Conservation (phyloP, 64 coral and sea anemone species). For the Acropora tenuis region DNA sequence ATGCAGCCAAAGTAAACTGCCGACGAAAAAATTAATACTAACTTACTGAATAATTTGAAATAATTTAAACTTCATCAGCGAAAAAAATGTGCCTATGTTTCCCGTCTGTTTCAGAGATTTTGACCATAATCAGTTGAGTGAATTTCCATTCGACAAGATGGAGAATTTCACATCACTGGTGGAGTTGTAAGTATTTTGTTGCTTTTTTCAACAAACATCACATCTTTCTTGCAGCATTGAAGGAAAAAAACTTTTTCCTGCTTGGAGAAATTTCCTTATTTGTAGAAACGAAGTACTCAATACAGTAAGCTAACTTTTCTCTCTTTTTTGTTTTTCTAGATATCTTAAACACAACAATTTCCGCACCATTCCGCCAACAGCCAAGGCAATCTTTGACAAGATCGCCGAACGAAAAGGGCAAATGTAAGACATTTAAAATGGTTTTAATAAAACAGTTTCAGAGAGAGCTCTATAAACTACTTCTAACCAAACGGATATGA, state of each 20-base stretch:
- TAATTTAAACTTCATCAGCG: too few species aligned
- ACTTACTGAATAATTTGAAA: too few species aligned
- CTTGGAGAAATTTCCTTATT: too few species aligned
- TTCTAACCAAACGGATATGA: not conserved
- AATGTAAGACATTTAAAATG: conserved; percentile 1
- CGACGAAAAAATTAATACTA: too few species aligned
- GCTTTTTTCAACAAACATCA: not conserved
- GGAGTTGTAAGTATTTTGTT: not conserved
- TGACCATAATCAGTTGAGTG: not conserved
- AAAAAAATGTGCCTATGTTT: not conserved
- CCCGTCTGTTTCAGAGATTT: conserved; percentile 5
- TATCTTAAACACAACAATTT: not conserved
- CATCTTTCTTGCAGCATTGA: too few species aligned
- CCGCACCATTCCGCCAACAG: not conserved
- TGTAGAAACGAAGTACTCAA: not conserved
- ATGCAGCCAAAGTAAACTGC: too few species aligned
- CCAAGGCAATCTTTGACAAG: conserved; percentile 16
- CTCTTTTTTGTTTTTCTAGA: not conserved
- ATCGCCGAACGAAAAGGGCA: not conserved
- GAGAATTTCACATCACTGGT: not conserved
- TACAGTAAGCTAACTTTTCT: not conserved
- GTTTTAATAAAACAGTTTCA: too few species aligned
- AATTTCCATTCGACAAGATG: conserved; percentile 25
- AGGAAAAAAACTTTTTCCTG: too few species aligned
- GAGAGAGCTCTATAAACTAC: not conserved